phyloP scores from a whole-genome alignment of 2,888 invertebrate species.

The Eupithecia inturbata region DNA sequence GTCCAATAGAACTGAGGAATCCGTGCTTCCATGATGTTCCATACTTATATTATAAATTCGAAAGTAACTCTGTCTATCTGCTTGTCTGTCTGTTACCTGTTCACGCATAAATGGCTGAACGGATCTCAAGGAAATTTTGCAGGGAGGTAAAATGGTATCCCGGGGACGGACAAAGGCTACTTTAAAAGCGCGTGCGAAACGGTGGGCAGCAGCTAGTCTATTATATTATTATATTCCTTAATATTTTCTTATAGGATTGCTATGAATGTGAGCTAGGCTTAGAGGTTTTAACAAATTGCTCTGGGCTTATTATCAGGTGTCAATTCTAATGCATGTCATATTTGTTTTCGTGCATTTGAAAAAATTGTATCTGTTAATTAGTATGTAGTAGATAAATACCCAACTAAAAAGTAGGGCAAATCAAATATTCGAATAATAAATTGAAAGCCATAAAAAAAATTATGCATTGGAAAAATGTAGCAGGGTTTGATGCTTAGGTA shows the following conservation, averaged over 20 bases:
- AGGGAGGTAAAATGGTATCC: no score
- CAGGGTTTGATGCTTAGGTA: no score
- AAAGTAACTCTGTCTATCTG: no score
- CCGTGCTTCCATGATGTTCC: no score
- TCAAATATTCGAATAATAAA: neutral
- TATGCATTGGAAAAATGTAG: no score
- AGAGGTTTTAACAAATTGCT: neutral
- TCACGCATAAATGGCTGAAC: no score
- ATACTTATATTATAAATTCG: no score
- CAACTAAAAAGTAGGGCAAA: neutral
- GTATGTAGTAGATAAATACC: neutral
- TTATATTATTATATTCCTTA: neutral
- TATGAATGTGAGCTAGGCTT: neutral
- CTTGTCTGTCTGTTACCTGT: no score
- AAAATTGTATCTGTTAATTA: neutral
- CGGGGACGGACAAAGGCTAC: no score
- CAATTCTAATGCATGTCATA: neutral
- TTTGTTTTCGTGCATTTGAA: neutral
- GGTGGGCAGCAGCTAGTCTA: no score
- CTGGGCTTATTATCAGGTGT: neutral
- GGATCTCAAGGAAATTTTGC: no score
- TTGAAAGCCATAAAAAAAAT: neutral
- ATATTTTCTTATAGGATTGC: neutral
- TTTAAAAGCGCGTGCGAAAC: no score
- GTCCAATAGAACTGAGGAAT: neutral